These are phyloP conservation scores for Falco punctatus DNA, from an alignment of 2,113 vertebrate species.

Conservation along the genomic window DNA sequence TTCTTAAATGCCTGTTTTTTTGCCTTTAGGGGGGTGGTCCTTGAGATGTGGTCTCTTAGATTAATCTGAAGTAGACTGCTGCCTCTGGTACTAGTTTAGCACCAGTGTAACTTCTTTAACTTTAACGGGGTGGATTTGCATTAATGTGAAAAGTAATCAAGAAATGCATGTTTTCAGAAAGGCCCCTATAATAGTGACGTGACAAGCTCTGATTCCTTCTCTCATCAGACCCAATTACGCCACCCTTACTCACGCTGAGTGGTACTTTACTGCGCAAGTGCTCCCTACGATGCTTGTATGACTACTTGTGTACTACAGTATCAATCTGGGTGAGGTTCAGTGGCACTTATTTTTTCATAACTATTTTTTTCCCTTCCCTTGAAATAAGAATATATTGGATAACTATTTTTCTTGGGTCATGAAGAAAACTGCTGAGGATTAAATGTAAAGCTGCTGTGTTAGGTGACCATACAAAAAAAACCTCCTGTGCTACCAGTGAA, in stretches of 20 bases:
- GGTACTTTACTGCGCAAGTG: not conserved
- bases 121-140: not conserved
- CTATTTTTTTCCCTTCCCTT: not conserved
- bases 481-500: not conserved
- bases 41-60: not conserved
- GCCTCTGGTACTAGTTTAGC: not conserved
- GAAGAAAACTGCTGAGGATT: slow-evolving; percentile 15
- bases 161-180: not conserved
- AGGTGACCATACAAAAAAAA: not conserved
- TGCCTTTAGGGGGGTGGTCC: not conserved
- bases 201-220: not conserved
- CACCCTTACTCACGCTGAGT: slow-evolving; percentile 11
- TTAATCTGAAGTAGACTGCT: not conserved
- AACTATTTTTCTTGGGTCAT: not conserved
- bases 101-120: not conserved
- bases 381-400: not conserved
- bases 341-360: not conserved
- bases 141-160: not conserved
- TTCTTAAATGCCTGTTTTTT: not conserved
- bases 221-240: not conserved
- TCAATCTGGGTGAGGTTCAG: not conserved
- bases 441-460: not conserved
- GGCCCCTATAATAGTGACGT: not conserved
- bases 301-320: not conserved
- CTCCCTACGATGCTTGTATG: not conserved